Evolutionary conservation across 2,113 vertebrate species (phyloP).

Genomic region (Clarias gariepinus): DNA sequence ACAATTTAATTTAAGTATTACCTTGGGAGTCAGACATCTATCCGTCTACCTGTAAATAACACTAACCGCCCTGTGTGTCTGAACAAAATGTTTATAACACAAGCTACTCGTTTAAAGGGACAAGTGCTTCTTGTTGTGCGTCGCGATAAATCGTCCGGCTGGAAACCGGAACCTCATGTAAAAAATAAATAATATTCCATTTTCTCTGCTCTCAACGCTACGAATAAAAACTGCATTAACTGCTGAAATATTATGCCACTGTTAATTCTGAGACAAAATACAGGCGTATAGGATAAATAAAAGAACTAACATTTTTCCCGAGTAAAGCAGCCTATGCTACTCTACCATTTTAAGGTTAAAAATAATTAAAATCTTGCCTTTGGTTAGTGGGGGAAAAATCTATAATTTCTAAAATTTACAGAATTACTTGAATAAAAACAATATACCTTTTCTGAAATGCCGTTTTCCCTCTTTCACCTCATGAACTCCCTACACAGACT

Average conservation of each 20-base stretch:
- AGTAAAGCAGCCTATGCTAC: background rate
- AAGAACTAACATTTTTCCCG: background rate
- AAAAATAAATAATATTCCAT: background rate
- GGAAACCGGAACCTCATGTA: background rate
- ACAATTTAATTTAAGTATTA: slow-evolving; percentile 43
- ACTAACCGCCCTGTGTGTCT: background rate
- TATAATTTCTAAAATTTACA: background rate
- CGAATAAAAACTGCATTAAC: background rate
- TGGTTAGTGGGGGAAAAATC: background rate
- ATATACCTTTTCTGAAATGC: slow-evolving; percentile 14
- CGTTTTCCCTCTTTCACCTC: background rate
- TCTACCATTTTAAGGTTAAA: background rate
- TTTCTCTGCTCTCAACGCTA: too few species aligned
- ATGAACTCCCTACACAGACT: background rate
- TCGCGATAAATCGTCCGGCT: slow-evolving; percentile 39
- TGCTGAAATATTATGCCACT: background rate
- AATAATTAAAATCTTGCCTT: background rate
- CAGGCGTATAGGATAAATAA: too few species aligned
- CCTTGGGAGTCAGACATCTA: slow-evolving; percentile 76
- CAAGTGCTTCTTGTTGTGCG: slow-evolving; percentile 62
- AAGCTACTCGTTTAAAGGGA: slow-evolving; percentile 29
- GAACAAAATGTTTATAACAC: background rate
- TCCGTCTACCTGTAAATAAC: slow-evolving; percentile 43
- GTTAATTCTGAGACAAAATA: background rate
- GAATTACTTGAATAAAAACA: background rate